phyloP scores from a whole-genome alignment of 2,888 invertebrate species.

The Hyposoter dolosus region DNA sequence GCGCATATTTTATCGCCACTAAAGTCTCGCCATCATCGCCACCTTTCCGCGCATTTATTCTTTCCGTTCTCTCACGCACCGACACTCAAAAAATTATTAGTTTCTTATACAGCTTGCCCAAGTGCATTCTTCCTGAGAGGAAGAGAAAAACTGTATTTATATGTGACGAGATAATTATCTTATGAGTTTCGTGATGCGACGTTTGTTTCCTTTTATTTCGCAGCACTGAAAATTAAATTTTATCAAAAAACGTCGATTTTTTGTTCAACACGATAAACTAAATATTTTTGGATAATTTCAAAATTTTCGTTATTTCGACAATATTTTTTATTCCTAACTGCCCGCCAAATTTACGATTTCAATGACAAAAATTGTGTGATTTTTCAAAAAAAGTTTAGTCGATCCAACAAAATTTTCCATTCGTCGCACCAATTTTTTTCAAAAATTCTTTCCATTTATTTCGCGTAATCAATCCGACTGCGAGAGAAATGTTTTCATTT shows the following conservation, averaged over 20 bases:
- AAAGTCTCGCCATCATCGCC: constrained; percentile 9
- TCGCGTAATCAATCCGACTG: neutral
- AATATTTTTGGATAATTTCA: too few species aligned
- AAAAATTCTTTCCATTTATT: neutral
- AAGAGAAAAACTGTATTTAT: constrained; percentile 1
- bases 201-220: too few species aligned
- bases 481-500: constrained; percentile 2
- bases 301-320: too few species aligned
- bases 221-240: too few species aligned
- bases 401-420: too few species aligned
- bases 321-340: too few species aligned
- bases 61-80: neutral
- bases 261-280: too few species aligned
- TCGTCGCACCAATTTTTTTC: neutral
- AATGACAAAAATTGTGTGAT: too few species aligned
- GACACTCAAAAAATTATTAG: constrained; percentile 35
- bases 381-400: too few species aligned
- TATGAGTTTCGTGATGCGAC: constrained; percentile 36
- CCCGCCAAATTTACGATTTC: too few species aligned
- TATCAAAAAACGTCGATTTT: too few species aligned
- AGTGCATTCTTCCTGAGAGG: neutral
- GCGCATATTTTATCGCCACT: constrained; percentile 1
- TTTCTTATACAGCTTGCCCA: neutral
- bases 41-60: constrained; percentile 37
- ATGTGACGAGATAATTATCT: constrained; percentile 40